A percentile compares a stretch with the other conserved stretches of the same genome.
Conservation (phyloP, 1,140 invertebrate species). For the Tribolium madens region DNA sequence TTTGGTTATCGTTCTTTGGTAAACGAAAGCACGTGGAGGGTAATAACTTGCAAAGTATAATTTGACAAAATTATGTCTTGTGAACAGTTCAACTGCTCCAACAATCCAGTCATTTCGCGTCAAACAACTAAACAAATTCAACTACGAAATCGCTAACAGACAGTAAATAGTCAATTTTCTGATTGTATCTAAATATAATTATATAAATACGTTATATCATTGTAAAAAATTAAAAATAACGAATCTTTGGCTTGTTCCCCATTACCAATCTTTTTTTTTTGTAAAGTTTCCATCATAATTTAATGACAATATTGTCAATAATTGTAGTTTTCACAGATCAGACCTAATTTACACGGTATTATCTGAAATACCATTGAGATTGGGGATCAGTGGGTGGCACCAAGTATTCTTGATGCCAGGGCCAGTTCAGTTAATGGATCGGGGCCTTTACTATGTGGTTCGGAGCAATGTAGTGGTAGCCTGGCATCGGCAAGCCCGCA, state of each 20-base stretch:
- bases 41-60: conserved; percentile 47
- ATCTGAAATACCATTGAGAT: conserved; percentile 61
- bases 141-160: conserved; percentile 50
- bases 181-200: conserved; percentile 61
- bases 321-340: conserved; percentile 55
- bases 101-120: conserved; percentile 49
- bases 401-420: conserved; percentile 58
- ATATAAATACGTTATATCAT: conserved; percentile 57
- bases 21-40: conserved; percentile 15
- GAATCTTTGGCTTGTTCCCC: conserved; percentile 76
- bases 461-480: conserved; percentile 91
- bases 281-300: conserved; percentile 52
- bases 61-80: conserved; percentile 15
- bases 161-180: conserved; percentile 52
- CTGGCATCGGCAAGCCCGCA: conserved; percentile 86
- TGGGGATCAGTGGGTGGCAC: conserved; percentile 55
- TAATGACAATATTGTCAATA: conserved; percentile 52
- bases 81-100: conserved; percentile 28
- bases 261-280: conserved; percentile 64
- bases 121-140: conserved; percentile 40
- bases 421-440: conserved; percentile 76
- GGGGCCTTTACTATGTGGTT: conserved; percentile 93
- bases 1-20: conserved; percentile 26
- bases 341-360: conserved; percentile 57
- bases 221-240: conserved; percentile 73